Conservation (phyloP, 2,797 vertebrate genomes). For the Iguana delicatissima region DNA sequence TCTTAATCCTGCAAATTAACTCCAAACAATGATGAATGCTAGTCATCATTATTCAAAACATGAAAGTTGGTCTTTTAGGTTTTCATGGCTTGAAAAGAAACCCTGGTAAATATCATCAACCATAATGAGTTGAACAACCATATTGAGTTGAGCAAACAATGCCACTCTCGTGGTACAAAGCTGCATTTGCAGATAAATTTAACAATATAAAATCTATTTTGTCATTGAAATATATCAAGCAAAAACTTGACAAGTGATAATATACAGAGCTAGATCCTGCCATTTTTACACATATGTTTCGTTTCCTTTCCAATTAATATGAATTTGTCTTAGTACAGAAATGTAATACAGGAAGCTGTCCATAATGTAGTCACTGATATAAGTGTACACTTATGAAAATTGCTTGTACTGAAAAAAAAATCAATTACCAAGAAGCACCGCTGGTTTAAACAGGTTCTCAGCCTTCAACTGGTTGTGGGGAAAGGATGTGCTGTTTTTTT, state of each 20-base stretch:
- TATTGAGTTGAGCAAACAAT: constrained; percentile 31
- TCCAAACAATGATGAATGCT: constrained; percentile 36
- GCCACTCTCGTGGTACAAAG: neutral
- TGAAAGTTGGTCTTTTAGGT: constrained; percentile 5
- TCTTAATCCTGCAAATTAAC: constrained; percentile 10
- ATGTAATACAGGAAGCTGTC: fast-evolving
- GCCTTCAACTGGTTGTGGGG: too few species aligned
- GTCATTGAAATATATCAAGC: neutral
- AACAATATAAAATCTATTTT: constrained; percentile 31
- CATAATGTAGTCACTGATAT: neutral
- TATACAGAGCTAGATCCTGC: constrained; percentile 3
- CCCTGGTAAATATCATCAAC: constrained; percentile 4
- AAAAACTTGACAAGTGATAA: constrained; percentile 24
- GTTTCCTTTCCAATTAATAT: constrained; percentile 45
- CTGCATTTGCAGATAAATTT: constrained; percentile 44
- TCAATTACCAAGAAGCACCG: neutral
- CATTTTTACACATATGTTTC: neutral
- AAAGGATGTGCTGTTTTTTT: too few species aligned
- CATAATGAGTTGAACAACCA: constrained; percentile 23
- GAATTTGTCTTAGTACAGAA: constrained; percentile 26
- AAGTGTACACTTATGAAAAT: neutral
- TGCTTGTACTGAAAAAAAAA: neutral
- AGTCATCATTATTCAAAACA: neutral
- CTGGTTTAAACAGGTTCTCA: too few species aligned
- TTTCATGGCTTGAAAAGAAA: constrained; percentile 27